Evolutionary conservation across 2,113 vertebrate species (phyloP), one percentile per base, ranked within the genome.

Genomic region (Conger conger): DNA sequence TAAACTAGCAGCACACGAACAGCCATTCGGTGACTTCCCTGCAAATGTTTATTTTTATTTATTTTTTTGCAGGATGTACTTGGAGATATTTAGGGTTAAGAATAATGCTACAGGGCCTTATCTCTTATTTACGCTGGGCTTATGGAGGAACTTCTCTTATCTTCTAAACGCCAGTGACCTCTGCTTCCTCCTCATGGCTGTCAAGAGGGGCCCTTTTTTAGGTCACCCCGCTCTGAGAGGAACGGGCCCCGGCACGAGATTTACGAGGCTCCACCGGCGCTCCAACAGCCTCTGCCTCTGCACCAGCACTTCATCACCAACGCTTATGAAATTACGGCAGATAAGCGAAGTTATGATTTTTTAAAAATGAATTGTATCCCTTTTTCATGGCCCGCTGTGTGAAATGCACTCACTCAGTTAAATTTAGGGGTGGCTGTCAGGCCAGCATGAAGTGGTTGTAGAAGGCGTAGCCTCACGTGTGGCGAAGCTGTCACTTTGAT

Each of bases 401-500:
- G 20, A 63, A 27, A 27, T 23, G 57, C 11, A 7, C 57, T 63
- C 18, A 63, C 20, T 63, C 57, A 20, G 4, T 63, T 23, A 63
- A 27, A 23, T 23, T 20, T 63, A 27, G 57, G 18, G 57, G 57
- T 27, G 23, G 20, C 20, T 27, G 23, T 8, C 0, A 27, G 6
- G 57, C 57, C 57, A 23, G 18, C 2, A 57, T 57, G 7, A 15
- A 57, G 15, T 20, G 18, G 54, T 63, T 6, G 27, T 20, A 1
- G 57, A 27, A 8, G 57, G 9, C 7, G 82, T 68, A 84, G 76
- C 79, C 82, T 38, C 76, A 83, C 20, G 30, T 30, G 42, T 90
- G 85, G 90, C 57, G 11, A 50, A 15, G 45, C 45, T 13, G 45
- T 13, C 45, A 13, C 1, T 50, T 1, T 50, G 45, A 50, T 50